A percentile compares a stretch with the other conserved stretches of the same genome.
These are phyloP conservation scores for Idris sp. DNA, from an alignment of 1,140 invertebrate species.

Conservation along the genomic window DNA sequence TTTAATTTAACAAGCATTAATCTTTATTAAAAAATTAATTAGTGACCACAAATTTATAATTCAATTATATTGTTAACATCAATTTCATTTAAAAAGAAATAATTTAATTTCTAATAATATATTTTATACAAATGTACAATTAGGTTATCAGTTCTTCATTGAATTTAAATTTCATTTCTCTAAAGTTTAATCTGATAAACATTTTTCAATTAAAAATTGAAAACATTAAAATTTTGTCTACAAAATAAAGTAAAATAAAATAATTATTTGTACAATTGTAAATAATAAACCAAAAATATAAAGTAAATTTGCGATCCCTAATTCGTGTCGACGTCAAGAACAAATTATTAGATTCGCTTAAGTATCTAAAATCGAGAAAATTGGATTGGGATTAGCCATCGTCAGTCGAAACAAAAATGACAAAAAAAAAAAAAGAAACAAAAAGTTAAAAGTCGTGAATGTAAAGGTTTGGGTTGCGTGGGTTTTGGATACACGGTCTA, in stretches of 20 bases:
- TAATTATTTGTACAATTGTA: too few relatives aligned
- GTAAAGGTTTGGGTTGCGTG: constrained; percentile 75
- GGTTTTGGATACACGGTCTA: constrained; percentile 74
- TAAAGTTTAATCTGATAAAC: too few relatives aligned
- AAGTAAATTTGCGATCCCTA: constrained; percentile 12
- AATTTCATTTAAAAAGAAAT: too few relatives aligned
- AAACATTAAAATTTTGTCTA: too few relatives aligned
- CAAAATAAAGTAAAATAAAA: too few relatives aligned
- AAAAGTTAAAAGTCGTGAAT: constrained; percentile 75
- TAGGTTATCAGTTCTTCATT: too few relatives aligned
- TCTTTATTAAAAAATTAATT: constrained; percentile 1
- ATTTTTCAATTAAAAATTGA: too few relatives aligned
- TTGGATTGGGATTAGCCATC: neutral
- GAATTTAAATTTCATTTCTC: too few relatives aligned
- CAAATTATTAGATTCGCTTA: constrained; percentile 47
- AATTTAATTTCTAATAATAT: too few relatives aligned
- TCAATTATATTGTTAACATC: too few relatives aligned
- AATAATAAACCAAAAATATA: constrained; percentile 1
- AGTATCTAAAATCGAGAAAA: constrained; percentile 17
- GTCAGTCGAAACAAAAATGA: constrained; percentile 31
- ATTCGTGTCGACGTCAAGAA: constrained; percentile 8
- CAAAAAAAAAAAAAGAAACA: too few relatives aligned
- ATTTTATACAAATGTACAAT: too few relatives aligned
- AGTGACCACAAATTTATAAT: constrained; percentile 6
- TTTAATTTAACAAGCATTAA: constrained; percentile 8